Evolutionary conservation across 2,888 invertebrate species (phyloP), one percentile per base, ranked within the genome.

Genomic region (Glaucopsyche alexis): DNA sequence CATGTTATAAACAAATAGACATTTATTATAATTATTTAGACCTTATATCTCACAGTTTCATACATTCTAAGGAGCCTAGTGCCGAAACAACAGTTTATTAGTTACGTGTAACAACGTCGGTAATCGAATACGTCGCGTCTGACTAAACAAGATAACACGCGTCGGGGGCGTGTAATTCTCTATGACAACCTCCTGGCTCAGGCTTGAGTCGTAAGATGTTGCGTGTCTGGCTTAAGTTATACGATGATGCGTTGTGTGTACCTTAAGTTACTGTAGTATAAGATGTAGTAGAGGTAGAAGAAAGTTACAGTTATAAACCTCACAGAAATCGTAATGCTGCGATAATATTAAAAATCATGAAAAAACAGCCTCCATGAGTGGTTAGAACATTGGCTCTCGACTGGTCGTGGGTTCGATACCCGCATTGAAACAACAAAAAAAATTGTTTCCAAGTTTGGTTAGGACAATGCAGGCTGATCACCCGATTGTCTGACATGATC

Each of bases 101-200:
- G 29, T 60, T 29, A 60, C 60, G 29, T 60, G 60, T 6, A 6
- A 29, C 29, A 29, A 60, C 52, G 19, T 19, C 11, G 0, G 88
- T 86, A 87, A 89, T 88, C 88, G 88, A 88, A 90, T 89, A 87
- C 85, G 85, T 83, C 82, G 80, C 75, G 85, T 82, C 89, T 90
- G 89, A 81, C 85, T 85, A 87, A 89, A 90, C 89, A 89, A 88
- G 90, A 90, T 90, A 90, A 86, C 85, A 81, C 81, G 84, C 87
- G 84, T 85, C 80, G 83, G 81, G 83, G 83, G 78, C 82, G 80
- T 81, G 81, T 84, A 82, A 82, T 82, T 78, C 82, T 79, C 79
- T 85, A 83, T 86, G 87, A 86, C 87, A 87, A 83, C 86, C 85
- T 83, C 84, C 60, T 72, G 66, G 76, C 77, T 67, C 19, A 67